Evolutionary conservation across 2,797 vertebrate species (phyloP).

Genomic region (Diglossa cyanea): DNA sequence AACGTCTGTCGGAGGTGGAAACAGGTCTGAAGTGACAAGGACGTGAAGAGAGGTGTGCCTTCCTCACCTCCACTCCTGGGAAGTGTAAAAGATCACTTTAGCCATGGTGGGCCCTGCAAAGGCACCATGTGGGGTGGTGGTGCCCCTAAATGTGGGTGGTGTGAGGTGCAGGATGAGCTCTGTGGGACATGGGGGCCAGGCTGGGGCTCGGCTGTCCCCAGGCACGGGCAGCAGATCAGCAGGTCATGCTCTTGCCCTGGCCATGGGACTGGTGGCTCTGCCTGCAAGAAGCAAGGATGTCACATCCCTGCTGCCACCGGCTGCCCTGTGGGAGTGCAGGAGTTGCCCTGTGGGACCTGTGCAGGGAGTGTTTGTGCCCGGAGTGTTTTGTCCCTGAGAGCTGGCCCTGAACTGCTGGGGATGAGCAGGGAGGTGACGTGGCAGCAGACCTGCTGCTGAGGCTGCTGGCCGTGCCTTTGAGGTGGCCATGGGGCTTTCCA

Average conservation of each 20-base stretch:
- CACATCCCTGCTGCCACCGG: rapidly evolving
- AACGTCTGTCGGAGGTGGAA: rapidly evolving
- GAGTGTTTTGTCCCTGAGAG: not conserved
- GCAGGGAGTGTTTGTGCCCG: not conserved
- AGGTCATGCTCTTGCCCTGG: rapidly evolving
- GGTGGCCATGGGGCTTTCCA: not conserved
- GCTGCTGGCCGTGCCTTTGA: not conserved
- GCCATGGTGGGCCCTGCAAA: not conserved
- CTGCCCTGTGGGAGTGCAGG: rapidly evolving
- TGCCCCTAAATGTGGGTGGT: rapidly evolving
- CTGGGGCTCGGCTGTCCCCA: not conserved
- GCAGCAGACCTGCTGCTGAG: not conserved
- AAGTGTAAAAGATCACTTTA: not conserved
- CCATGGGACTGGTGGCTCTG: rapidly evolving
- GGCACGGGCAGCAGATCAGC: not conserved
- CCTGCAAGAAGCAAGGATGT: not conserved
- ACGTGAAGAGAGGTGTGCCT: not conserved
- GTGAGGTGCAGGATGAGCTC: not conserved
- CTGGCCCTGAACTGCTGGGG: not conserved
- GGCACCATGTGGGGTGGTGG: not conserved
- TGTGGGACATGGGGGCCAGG: too few relatives aligned
- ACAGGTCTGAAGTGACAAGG: not conserved
- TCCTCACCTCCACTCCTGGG: not conserved
- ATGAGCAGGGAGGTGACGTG: rapidly evolving
- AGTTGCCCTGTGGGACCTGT: not conserved